A percentile compares a stretch with the other conserved stretches of the same genome.
Conservation (phyloP, 2,113 vertebrate species). For the Megaptera novaeangliae region DNA sequence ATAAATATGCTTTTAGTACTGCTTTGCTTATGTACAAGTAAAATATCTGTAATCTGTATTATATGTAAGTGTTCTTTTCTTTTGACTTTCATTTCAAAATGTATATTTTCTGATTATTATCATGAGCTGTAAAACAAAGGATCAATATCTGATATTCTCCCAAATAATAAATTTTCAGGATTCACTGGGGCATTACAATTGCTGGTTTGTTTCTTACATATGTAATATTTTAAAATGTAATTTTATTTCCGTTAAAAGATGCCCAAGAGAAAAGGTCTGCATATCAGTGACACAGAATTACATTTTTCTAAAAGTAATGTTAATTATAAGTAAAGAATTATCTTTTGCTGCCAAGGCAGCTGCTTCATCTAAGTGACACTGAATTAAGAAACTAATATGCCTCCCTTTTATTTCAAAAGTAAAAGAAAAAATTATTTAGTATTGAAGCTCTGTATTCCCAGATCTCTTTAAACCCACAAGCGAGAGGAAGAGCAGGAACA, state of each 20-base stretch:
- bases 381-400: not conserved
- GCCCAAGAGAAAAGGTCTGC: not conserved
- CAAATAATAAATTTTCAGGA: conserved; percentile 82
- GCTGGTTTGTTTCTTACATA: conserved; percentile 63
- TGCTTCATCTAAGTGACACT: not conserved
- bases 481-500: not conserved
- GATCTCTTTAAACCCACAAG: not conserved
- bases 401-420: conserved; percentile 20
- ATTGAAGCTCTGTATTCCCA: not conserved
- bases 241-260: conserved; percentile 38
- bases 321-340: not conserved
- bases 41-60: conserved; percentile 79
- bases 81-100: conserved; percentile 77
- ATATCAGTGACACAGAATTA: not conserved
- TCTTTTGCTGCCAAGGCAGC: not conserved
- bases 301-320: not conserved
- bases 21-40: conserved; percentile 78
- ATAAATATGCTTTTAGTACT: conserved; percentile 65
- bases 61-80: conserved; percentile 81
- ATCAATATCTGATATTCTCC: conserved; percentile 77
- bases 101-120: conserved; percentile 83
- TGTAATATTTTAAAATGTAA: not conserved
- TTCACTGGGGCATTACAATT: conserved; percentile 73
- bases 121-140: conserved; percentile 74
- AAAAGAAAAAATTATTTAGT: not conserved